Percentiles rank a stretch among this genome's conserved stretches.
Conservation (phyloP, 1,140 invertebrate genomes). For the Frieseomelitta varia region DNA sequence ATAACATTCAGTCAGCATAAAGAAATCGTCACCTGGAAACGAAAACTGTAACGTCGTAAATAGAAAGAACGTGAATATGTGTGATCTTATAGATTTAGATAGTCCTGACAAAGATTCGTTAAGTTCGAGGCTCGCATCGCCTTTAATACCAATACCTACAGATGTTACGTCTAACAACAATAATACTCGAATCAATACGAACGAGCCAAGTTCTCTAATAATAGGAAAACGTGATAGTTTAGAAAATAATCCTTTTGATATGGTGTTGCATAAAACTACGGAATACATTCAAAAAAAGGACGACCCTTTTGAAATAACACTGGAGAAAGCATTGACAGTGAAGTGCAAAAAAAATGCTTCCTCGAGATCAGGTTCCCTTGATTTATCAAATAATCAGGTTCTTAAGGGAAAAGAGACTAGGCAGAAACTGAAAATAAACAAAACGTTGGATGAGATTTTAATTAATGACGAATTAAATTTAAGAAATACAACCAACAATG, state of each 20-base stretch:
- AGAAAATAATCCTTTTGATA: slow-evolving; percentile 77
- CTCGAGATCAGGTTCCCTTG: not conserved
- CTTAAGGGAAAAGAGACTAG: slow-evolving; percentile 38
- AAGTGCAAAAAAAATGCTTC: slow-evolving; percentile 11
- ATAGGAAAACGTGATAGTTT: slow-evolving; percentile 58
- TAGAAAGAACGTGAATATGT: slow-evolving; percentile 54
- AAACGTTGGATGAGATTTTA: slow-evolving; percentile 63
- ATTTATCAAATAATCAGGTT: slow-evolving; percentile 56
- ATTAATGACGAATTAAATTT: slow-evolving; percentile 16
- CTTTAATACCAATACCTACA: slow-evolving; percentile 70
- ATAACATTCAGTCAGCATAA: not conserved
- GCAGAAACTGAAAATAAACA: slow-evolving; percentile 67
- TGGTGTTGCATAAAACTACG: slow-evolving; percentile 65
- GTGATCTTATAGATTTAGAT: slow-evolving; percentile 73
- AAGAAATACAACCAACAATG: not conserved
- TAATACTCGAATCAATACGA: not conserved
- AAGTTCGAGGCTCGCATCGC: slow-evolving; percentile 62
- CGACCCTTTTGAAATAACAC: slow-evolving; percentile 75
- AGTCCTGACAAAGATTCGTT: slow-evolving; percentile 53
- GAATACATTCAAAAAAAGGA: slow-evolving; percentile 71
- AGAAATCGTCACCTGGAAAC: not conserved
- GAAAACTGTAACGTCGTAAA: not conserved
- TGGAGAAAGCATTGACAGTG: slow-evolving; percentile 64
- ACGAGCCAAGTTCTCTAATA: not conserved
- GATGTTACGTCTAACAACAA: slow-evolving; percentile 11